Evolutionary conservation across 2,113 vertebrate genomes (phyloP), one percentile per base, ranked within the genome.

Genomic region (Corythornis madagascariensis): DNA sequence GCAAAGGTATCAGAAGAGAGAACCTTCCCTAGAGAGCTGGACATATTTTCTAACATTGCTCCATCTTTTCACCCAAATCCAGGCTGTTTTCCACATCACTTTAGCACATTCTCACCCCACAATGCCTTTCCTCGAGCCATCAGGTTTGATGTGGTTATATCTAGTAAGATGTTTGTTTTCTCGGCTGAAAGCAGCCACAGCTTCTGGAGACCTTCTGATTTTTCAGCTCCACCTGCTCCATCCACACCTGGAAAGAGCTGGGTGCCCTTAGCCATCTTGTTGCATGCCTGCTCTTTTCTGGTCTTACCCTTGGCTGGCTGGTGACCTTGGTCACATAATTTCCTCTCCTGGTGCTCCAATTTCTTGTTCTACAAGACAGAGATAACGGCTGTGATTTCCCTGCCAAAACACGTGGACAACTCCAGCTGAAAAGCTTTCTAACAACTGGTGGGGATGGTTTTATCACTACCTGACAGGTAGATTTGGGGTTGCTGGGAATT

Each of bases 401-500:
- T 50, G 65, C 48, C 19, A 38, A 77, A 87, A 45, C 25, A 22
- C n/a, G 53, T 16, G 29, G 81, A 31, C 42, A n/a, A 42, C 7
- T 53, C 42, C 17, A 19, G 61, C 21, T 45, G 74, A 74, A 72
- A 69, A 17, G 11, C 61, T 79, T 80, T 63, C 83, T 29, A 71
- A 12, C 29, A 61, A n/a, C 43, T 0, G 1, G 18, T 8, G 61
- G 3, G 38, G 25, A 17, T n/a, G 77, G 53, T 84, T 90, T 94
- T 81, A 67, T 71, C 74, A 5, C 76, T 21, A 6, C 20, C 57
- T 59, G 74, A 72, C 59, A 67, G 64, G 74, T 48, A 48, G 83
- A 88, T 77, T 80, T 63, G 93, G 87, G 79, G 25, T 87, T 71
- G 64, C 35, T 63, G 83, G 90, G 87, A 76, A 81, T 67, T 57